Conservation (phyloP, 1,140 invertebrate genomes). For the Drosophila sp. region DNA sequence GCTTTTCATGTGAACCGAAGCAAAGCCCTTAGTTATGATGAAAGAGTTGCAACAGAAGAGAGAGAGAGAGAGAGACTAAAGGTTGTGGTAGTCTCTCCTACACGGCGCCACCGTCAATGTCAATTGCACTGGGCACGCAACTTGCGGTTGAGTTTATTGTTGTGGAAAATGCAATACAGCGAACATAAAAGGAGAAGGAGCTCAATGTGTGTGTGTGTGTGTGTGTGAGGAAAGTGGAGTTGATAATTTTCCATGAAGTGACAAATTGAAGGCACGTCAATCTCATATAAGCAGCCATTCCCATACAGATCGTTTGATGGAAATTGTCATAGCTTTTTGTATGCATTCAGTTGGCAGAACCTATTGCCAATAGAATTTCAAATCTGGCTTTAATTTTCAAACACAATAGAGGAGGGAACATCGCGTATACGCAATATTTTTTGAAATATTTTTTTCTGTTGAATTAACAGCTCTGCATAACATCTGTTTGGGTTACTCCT, state of each 20-base stretch:
- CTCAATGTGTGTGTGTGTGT: neutral
- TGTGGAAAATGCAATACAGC: slow-evolving; percentile 17
- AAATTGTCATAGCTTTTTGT: neutral
- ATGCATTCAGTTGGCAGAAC: neutral
- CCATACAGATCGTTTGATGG: neutral
- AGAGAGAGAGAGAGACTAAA: neutral
- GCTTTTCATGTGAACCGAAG: slow-evolving; percentile 16
- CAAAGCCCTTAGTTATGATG: slow-evolving; percentile 9
- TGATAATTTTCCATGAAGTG: slow-evolving; percentile 16
- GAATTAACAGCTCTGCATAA: slow-evolving; percentile 12
- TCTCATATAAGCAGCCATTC: slow-evolving; percentile 13
- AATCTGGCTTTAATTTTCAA: slow-evolving; percentile 1
- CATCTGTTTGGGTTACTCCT: slow-evolving; percentile 11
- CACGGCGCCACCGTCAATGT: slow-evolving; percentile 20
- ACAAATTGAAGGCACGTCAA: slow-evolving; percentile 19
- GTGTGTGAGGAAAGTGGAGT: neutral
- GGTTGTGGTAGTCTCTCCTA: neutral
- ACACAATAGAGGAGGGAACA: neutral
- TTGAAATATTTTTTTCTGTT: neutral
- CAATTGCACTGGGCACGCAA: slow-evolving; percentile 21
- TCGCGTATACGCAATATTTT: slow-evolving; percentile 1
- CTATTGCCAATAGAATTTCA: slow-evolving; percentile 1
- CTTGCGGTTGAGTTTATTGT: slow-evolving; percentile 15
- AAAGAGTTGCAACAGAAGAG: slow-evolving; percentile 6
- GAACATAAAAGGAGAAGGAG: neutral